Base-by-base conservation (phyloP, 2,113 vertebrate species). In the Apaloderma vittatum region DNA sequence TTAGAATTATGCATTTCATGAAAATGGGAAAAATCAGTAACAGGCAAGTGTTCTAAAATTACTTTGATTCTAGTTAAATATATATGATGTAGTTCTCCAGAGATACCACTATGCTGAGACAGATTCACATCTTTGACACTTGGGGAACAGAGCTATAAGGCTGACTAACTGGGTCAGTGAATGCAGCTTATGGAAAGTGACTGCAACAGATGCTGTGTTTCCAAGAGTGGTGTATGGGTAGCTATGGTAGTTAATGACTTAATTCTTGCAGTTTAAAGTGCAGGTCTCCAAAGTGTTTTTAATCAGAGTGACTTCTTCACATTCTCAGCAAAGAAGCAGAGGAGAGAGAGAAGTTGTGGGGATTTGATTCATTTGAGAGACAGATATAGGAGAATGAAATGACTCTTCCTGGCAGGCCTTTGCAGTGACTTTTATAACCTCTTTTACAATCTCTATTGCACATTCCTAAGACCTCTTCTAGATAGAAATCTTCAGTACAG, bases 141-240 rank as follows among this genome's bases (percentile, higher is more conserved):
- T 22, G 66, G 27, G 61, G n/a, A 82, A 22, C 34, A 32, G 48
- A 86, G 20, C 2, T 48, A 27, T 49, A 63, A 37, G 80, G 34
- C 84, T 62, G 40, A n/a, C 52, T 75, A 94, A 43, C 18, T 37
- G 79, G 86, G 81, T 94, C 90, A 90, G 29, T 11, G 75, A 59
- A 71, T 12, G 55, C 40, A 59, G 51, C 11, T 79, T 85, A 86
- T 66, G 77, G 86, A 68, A 86, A 91, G 81, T 91, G 81, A 88
- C 70, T 93, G 86, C 59, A 94, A 23, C 87, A 95, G 88, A 84
- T 93, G 91, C 61, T 91, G 26, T 8, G n/a, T 62, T 96, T 92
- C 84, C 75, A 80, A 68, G 46, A 40, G 29, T 77, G 62, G 67
- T 40, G 52, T 2, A 5, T 22, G 51, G 61, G 37, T 75, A 84